These are phyloP conservation scores for Musca domestica DNA, from an alignment of 1,140 invertebrate species.

Conservation along the genomic window DNA sequence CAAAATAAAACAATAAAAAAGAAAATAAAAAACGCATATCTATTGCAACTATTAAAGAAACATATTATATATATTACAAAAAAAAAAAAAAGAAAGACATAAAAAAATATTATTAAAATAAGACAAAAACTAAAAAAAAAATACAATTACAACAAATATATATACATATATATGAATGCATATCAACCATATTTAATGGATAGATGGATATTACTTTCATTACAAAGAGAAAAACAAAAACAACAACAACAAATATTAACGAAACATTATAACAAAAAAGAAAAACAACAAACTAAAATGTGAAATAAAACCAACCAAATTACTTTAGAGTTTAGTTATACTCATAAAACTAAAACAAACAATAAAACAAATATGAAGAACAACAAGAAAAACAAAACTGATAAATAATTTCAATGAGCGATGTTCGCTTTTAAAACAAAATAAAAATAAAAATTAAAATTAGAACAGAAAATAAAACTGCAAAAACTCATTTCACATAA, in stretches of 20 bases:
- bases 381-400: slow-evolving; percentile 28
- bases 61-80: not conserved
- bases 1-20: not conserved
- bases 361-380: too few relatives aligned
- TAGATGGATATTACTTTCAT: slow-evolving; percentile 21
- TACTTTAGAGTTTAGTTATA: not conserved
- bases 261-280: too few relatives aligned
- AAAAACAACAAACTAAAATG: slow-evolving; percentile 24
- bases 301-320: slow-evolving; percentile 28
- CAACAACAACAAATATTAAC: slow-evolving; percentile 25
- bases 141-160: too few relatives aligned
- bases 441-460: slow-evolving; percentile 34
- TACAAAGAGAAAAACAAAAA: slow-evolving; percentile 27
- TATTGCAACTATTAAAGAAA: too few relatives aligned
- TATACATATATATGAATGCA: slow-evolving; percentile 5
- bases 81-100: not conserved
- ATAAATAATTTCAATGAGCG: slow-evolving; percentile 44
- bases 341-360: not conserved
- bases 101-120: not conserved
- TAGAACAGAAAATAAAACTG: too few relatives aligned
- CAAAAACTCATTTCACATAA: not conserved
- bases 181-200: slow-evolving; percentile 10
- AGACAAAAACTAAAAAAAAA: not conserved
- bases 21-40: not conserved
- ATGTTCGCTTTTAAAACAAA: slow-evolving; percentile 53